Percentiles rank a stretch among this genome's conserved stretches.
These are phyloP conservation scores for Neogale vison DNA, from an alignment of 2,113 vertebrate species.

Conservation along the genomic window DNA sequence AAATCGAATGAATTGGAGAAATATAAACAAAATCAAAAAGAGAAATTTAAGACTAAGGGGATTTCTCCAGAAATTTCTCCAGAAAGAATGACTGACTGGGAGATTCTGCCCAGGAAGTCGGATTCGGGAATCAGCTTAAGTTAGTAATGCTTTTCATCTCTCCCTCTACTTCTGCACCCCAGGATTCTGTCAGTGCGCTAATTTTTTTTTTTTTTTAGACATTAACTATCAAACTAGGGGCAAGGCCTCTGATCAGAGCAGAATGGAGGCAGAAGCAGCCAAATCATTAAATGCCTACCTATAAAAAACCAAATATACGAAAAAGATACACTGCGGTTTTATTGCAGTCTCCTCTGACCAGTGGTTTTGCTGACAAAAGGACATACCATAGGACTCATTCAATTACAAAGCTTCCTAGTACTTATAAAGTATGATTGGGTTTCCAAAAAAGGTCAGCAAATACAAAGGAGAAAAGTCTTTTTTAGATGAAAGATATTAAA, in stretches of 20 bases:
- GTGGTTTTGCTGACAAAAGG: neutral
- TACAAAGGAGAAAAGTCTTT: neutral
- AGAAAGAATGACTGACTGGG: neutral
- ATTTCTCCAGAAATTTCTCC: slow-evolving; percentile 38
- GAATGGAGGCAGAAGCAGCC: neutral
- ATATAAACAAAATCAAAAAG: neutral
- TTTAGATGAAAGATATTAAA: neutral
- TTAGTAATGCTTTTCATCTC: neutral
- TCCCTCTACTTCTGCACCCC: neutral
- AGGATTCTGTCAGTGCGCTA: neutral
- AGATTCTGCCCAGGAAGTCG: neutral
- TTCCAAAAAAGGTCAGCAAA: slow-evolving; percentile 9
- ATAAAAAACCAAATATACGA: slow-evolving; percentile 22
- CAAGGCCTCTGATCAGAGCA: slow-evolving; percentile 4
- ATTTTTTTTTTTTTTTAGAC: neutral
- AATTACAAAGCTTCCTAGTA: neutral
- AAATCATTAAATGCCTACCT: neutral
- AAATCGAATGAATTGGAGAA: slow-evolving; percentile 33
- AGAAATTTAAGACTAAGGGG: slow-evolving; percentile 16
- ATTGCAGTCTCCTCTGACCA: neutral
- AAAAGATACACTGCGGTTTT: neutral
- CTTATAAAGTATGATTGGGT: neutral
- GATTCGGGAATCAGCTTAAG: neutral
- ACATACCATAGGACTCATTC: neutral
- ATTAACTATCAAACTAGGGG: neutral